Base-by-base conservation (phyloP, 92 coral and sea anemone genomes). In the Porites divaricata region DNA sequence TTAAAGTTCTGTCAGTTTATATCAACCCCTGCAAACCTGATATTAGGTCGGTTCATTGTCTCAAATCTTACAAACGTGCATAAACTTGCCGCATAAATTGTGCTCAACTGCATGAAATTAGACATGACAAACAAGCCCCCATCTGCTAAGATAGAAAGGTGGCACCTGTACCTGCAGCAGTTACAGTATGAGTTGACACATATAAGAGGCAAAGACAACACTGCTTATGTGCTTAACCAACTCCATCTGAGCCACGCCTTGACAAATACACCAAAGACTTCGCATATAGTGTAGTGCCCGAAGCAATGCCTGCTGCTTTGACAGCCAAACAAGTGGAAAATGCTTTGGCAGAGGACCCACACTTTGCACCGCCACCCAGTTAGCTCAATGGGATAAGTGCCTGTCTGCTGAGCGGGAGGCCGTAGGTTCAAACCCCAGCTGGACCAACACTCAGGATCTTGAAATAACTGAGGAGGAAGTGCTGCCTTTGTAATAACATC, bases 91-190 rank as follows among this genome's bases (percentile, higher is more conserved):
- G n/a, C n/a, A n/a, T n/a, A n/a, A n/a, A n/a, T n/a, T n/a, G n/a
- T n/a, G n/a, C n/a, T n/a, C n/a, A n/a, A n/a, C n/a, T n/a, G n/a
- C n/a, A n/a, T n/a, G n/a, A n/a, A n/a, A n/a, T n/a, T n/a, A n/a
- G n/a, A n/a, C n/a, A n/a, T n/a, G n/a, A n/a, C n/a, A n/a, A n/a
- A n/a, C 2, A 85, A 81, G 26, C 83, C 89, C 17, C 86, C 89
- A 17, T 89, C 76, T 0, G 90, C 93, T 14, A 65, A 89, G 21
- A 93, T 89, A 4, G 93, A 88, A 66, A 63, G 92, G 72, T 93
- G 93, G 92, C 79, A 86, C 14, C 61, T 87, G 71, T 86, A 89
- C 68, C 80, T 92, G 76, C 93, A 86, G 82, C 89, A 82, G 19
- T 93, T 87, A 28, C n/a, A 45, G 11, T 90, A 83, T 51, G 59